Evolutionary conservation across 2,797 vertebrate species (phyloP), one percentile per base, ranked within the genome.

Genomic region (Labroides dimidiatus): DNA sequence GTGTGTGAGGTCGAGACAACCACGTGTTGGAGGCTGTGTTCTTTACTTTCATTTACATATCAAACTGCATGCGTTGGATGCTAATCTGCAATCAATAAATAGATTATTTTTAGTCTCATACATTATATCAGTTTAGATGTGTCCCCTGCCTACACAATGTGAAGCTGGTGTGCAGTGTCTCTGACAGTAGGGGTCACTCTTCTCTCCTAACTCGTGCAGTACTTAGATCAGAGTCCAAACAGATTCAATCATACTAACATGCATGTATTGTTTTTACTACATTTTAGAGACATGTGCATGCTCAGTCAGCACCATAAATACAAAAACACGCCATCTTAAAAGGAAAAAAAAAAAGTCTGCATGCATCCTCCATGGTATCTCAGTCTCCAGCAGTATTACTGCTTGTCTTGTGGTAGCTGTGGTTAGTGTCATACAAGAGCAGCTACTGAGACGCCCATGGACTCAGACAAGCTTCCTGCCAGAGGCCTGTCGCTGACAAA

Each of bases 151-250:
- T 52, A 63, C 41, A 62, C 43, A 59, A 27, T 11, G 4, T 20
- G 20, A 21, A 54, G 66, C 30, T 69, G 82, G 63, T 84, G 70
- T 88, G 63, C 52, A 54, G 55, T 55, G 52, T 66, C 77, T 85
- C 54, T 60, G 76, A 89, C 93, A 94, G 93, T 91, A 94, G 94
- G 89, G 92, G 94, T 92, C 93, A 91, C 87, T 92, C 88, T 94
- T 93, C 84, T 87, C 91, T 93, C 89, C 91, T 87, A 68, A 69
- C 81, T 63, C 1, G 48, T n/a, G n/a, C n/a, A 69, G 19, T 44
- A 59, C 62, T 73, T 24, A 72, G 66, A 81, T 63, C 64, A 67
- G 19, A 51, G 57, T 60, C 45, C 24, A 55, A 23, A 30, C 24
- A 51, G 50, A 52, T 33, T 33, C 50, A 52, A 12, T n/a, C 27